Base-by-base conservation (phyloP, 2,797 vertebrate species). In the Manis crassicaudata region DNA sequence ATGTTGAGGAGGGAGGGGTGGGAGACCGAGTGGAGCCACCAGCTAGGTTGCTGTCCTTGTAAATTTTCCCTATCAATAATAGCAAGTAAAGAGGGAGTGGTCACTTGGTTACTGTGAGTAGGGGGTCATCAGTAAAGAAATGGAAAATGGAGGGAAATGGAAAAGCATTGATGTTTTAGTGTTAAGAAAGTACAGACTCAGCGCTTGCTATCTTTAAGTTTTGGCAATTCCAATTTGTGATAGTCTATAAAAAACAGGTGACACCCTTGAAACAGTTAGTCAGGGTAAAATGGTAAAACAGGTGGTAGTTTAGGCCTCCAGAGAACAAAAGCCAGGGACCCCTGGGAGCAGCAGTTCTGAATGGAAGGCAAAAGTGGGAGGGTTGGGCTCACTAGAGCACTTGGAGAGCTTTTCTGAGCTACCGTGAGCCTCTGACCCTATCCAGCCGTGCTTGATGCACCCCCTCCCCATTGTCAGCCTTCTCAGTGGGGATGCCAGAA, bases 251-350 rank as follows among this genome's bases (percentile, higher is more conserved):
- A 86, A 40, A 83, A 76, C 72, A 70, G 65, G 32, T 3, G 8
- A 91, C 65, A 80, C 32, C 85, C 62, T 90, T 89, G 62, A 80
- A 93, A 94, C 93, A 91, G 52, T 83, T 94, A 89, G 50, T 81
- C 62, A 68, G 54, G 54, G 37, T 43, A 92, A 97, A 97, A 89
- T 75, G 54, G 37, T 43, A 92, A 97, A 97, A 89, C 79, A 92
- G 93, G 82, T 94, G 92, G 76, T 89, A 77, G 62, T 94, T 97
- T 93, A 95, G 96, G 62, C 86, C 87, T 96, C 83, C 20, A 29
- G 79, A 95, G 93, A 98, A 97, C 97, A 98, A 98, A 97, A 96
- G 96, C 50, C 81, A 77, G 91, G 58, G 35, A 72, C 87, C 85
- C 96, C 91, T 18, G 82, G n/a, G 58, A 94, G 92, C 62, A 67